phyloP scores from a whole-genome alignment of 2,888 invertebrate species.

The Sarcophaga subvicina region DNA sequence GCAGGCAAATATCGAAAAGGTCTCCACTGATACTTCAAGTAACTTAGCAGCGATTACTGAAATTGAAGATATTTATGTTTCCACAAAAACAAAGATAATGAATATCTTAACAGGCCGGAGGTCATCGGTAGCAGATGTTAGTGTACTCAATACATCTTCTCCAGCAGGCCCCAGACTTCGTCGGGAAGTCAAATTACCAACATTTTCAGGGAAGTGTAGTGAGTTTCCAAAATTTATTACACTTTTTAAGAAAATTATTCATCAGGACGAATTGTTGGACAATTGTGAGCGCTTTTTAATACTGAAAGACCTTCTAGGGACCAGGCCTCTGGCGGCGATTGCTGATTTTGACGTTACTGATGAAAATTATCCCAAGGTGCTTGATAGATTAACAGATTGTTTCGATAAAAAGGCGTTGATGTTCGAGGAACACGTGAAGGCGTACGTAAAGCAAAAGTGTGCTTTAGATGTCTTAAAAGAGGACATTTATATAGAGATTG shows the following conservation, averaged over 20 bases:
- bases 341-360: conserved; percentile 65
- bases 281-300: conserved; percentile 53
- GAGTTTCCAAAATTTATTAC: conserved; percentile 24
- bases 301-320: conserved; percentile 47
- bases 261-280: conserved; percentile 59
- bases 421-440: not conserved
- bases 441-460: conserved; percentile 3
- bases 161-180: conserved; percentile 37
- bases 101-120: conserved; percentile 26
- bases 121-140: conserved; percentile 34
- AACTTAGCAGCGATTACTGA: not conserved
- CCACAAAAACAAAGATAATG: conserved; percentile 57
- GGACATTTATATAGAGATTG: conserved; percentile 6
- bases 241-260: conserved; percentile 51
- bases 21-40: not conserved
- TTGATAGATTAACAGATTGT: conserved; percentile 36
- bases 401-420: conserved; percentile 43
- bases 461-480: conserved; percentile 13
- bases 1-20: conserved; percentile 59
- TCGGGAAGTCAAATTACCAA: conserved; percentile 64
- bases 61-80: conserved; percentile 39
- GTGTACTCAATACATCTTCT: conserved; percentile 28
- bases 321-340: conserved; percentile 44
- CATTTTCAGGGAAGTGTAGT: conserved; percentile 64
- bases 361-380: conserved; percentile 59